Evolutionary conservation across 2,888 invertebrate species (phyloP).

Genomic region (Cheilosia pagana): DNA sequence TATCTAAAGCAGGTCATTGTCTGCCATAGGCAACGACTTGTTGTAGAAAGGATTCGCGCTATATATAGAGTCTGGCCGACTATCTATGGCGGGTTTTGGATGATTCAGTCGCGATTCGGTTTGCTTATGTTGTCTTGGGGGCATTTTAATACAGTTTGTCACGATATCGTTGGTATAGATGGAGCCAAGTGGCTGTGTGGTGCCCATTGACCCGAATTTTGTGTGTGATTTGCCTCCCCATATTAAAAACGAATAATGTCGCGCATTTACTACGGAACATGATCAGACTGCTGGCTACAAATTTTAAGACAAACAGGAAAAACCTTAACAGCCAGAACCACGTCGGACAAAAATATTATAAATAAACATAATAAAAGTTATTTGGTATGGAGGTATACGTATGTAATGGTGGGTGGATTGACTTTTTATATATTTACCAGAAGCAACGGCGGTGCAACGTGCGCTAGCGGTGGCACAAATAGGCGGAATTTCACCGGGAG

Average conservation of each 20-base stretch:
- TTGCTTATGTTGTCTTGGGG: conserved; percentile 63
- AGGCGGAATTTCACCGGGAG: conserved; percentile 67
- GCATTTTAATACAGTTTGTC: conserved; percentile 74
- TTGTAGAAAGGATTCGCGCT: conserved; percentile 68
- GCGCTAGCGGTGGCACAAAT: conserved; percentile 34
- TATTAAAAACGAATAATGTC: conserved; percentile 75
- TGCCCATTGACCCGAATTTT: conserved; percentile 75
- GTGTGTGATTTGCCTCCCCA: conserved; percentile 72
- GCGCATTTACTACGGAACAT: conserved; percentile 64
- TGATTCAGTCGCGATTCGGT: conserved; percentile 63
- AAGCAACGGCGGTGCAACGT: conserved; percentile 25
- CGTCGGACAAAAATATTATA: conserved; percentile 54
- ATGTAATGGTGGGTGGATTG: conserved; percentile 38
- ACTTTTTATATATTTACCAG: conserved; percentile 39
- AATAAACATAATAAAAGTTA: conserved; percentile 43
- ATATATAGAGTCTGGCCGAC: conserved; percentile 2
- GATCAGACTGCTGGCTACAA: conserved; percentile 36
- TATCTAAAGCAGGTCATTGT: conserved; percentile 68
- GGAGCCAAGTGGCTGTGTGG: conserved; percentile 56
- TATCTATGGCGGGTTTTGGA: neutral
- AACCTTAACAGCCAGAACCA: conserved; percentile 49
- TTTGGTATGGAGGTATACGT: neutral
- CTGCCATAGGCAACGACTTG: conserved; percentile 53
- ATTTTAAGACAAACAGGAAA: conserved; percentile 14
- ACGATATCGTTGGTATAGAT: conserved; percentile 63